These are phyloP conservation scores for Drepanosiphum platanoidis DNA, from an alignment of 2,888 invertebrate genomes.

Conservation along the genomic window DNA sequence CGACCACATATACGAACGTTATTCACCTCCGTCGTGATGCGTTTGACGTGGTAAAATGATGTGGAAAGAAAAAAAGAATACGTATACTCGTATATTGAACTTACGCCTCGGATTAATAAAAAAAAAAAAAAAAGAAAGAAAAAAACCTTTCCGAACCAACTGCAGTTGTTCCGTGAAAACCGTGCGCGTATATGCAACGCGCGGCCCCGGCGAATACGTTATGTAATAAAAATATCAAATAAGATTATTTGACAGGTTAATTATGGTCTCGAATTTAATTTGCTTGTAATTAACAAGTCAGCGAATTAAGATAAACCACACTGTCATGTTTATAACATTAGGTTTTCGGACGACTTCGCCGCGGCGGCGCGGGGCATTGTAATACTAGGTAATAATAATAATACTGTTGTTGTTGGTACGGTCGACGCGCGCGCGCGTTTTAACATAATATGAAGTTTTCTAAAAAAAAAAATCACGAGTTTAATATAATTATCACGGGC, in stretches of 20 bases:
- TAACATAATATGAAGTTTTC: neutral
- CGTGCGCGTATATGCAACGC: too few species aligned
- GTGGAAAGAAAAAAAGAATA: neutral
- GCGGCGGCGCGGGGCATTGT: constrained; percentile 16
- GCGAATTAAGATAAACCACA: constrained; percentile 24
- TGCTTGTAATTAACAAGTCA: constrained; percentile 24
- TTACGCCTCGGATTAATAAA: neutral
- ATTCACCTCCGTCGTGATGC: neutral
- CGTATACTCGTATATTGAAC: neutral
- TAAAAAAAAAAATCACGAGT: neutral
- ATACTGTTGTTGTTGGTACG: neutral
- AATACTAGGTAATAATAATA: constrained; percentile 11
- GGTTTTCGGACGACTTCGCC: neutral
- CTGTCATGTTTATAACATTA: constrained; percentile 25
- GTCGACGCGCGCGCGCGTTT: neutral
- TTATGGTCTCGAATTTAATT: constrained; percentile 16
- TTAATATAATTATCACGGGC: neutral
- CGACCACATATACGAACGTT: neutral
- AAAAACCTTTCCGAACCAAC: neutral
- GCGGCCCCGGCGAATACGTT: neutral
- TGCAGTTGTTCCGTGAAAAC: neutral
- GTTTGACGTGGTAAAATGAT: constrained; percentile 21
- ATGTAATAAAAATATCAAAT: neutral
- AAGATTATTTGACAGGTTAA: constrained; percentile 36
- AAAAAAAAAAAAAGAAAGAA: neutral